Evolutionary conservation across 1,140 invertebrate species (phyloP).

Genomic region (Habropoda laboriosa): DNA sequence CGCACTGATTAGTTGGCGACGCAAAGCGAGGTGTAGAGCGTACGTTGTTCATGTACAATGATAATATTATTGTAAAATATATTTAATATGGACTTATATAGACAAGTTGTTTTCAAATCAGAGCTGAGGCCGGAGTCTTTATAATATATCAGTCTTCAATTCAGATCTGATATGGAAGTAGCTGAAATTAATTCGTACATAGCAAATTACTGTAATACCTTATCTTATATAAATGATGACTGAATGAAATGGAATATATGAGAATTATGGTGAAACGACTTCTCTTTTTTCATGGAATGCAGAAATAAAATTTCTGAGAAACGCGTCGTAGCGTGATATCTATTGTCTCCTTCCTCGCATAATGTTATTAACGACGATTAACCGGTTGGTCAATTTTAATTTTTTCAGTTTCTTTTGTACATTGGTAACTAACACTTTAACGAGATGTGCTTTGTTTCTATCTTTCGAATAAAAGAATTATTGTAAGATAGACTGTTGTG

Average conservation of each 20-base stretch:
- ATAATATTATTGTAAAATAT: conserved; percentile 82
- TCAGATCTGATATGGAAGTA: conserved; percentile 72
- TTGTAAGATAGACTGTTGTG: conserved; percentile 30
- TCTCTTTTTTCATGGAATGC: conserved; percentile 67
- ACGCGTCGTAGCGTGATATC: conserved; percentile 52
- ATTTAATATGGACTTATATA: conserved; percentile 80
- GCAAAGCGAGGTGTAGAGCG: conserved; percentile 74
- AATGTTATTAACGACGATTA: conserved; percentile 51
- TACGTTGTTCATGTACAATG: conserved; percentile 81
- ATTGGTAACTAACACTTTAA: conserved; percentile 23
- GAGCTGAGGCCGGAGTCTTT: conserved; percentile 56
- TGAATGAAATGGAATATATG: conserved; percentile 75
- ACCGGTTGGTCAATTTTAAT: conserved; percentile 12
- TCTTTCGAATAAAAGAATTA: neutral
- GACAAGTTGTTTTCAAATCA: conserved; percentile 74
- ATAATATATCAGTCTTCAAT: conserved; percentile 46
- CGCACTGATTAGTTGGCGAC: conserved; percentile 69
- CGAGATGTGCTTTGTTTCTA: conserved; percentile 10
- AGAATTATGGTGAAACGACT: conserved; percentile 68
- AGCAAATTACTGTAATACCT: conserved; percentile 75
- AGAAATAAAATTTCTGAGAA: conserved; percentile 70
- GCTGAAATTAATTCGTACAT: conserved; percentile 73
- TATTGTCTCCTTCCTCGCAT: conserved; percentile 60
- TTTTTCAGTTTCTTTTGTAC: conserved; percentile 17
- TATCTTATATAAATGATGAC: conserved; percentile 73